Evolutionary conservation across 2,888 invertebrate genomes (phyloP).

Genomic region (Drosophila antonietae): DNA sequence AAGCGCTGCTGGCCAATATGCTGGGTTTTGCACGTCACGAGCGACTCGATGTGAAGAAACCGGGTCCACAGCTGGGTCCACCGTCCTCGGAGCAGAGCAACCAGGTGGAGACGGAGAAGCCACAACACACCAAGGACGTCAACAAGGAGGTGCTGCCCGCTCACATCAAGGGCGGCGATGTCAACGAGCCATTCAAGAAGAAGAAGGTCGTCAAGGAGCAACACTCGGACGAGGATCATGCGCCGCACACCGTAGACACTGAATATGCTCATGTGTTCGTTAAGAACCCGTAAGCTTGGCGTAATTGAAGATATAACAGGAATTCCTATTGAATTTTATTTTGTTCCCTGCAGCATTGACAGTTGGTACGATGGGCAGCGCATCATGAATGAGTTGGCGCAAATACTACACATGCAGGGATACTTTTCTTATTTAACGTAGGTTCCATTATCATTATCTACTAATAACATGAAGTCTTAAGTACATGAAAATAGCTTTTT

Average conservation of each 20-base stretch:
- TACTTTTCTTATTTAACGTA: constrained; percentile 84
- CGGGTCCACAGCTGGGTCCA: constrained; percentile 91
- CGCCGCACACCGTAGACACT: constrained; percentile 89
- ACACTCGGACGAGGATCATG: constrained; percentile 86
- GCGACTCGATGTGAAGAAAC: constrained; percentile 96
- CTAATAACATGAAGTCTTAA: neutral
- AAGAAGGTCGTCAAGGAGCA: constrained; percentile 82
- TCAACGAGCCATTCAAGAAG: constrained; percentile 80
- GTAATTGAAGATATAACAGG: neutral
- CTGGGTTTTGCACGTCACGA: constrained; percentile 94
- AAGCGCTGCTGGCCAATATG: constrained; percentile 86
- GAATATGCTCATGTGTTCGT: constrained; percentile 92
- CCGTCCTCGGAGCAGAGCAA: constrained; percentile 62
- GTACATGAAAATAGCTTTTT: neutral
- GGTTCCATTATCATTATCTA: constrained; percentile 4
- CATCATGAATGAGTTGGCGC: constrained; percentile 89
- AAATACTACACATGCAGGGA: constrained; percentile 87
- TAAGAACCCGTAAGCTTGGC: constrained; percentile 87
- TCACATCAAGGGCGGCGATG: constrained; percentile 80
- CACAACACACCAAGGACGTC: constrained; percentile 42
- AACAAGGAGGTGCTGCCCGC: constrained; percentile 83
- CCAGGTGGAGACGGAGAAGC: constrained; percentile 66
- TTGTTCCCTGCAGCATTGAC: constrained; percentile 84
- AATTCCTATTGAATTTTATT: neutral
- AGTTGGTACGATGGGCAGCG: constrained; percentile 91